Conservation (phyloP, 1,140 invertebrate species). For the Plutomurus gul region DNA sequence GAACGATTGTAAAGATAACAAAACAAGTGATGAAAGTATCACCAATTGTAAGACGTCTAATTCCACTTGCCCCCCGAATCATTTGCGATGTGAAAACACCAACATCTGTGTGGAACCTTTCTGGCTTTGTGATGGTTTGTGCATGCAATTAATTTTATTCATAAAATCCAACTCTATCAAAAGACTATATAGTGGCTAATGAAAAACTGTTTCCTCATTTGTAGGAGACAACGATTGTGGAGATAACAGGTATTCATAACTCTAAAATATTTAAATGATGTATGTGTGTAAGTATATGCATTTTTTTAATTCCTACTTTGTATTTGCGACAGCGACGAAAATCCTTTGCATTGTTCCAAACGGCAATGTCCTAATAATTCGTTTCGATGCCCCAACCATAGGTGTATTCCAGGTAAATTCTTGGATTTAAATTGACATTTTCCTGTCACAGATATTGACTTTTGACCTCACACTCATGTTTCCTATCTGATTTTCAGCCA, state of each 20-base stretch:
- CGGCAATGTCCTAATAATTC: conserved; percentile 88
- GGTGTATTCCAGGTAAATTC: conserved; percentile 68
- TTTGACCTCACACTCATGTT: no score
- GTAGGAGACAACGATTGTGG: conserved; percentile 76
- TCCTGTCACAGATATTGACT: no score
- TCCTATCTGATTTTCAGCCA: conserved; percentile 69
- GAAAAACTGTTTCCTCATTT: background rate
- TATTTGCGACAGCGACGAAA: conserved; percentile 94
- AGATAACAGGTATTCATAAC: no score
- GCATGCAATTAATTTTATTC: conserved; percentile 45
- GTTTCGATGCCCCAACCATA: conserved; percentile 83
- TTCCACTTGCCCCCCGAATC: conserved; percentile 82
- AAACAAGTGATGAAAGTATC: conserved; percentile 87
- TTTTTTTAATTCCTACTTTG: no score
- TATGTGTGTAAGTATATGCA: no score
- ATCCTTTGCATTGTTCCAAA: conserved; percentile 83
- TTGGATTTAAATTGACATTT: no score
- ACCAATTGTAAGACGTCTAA: conserved; percentile 78
- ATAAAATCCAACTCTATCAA: conserved; percentile 9
- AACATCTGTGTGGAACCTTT: conserved; percentile 95
- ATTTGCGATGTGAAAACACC: conserved; percentile 88
- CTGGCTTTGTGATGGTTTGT: conserved; percentile 82
- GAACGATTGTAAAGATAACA: conserved; percentile 92
- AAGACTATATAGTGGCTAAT: no score
- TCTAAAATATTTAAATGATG: no score